Base-by-base conservation (phyloP, 2,113 vertebrate genomes). In the Psettodes erumei region DNA sequence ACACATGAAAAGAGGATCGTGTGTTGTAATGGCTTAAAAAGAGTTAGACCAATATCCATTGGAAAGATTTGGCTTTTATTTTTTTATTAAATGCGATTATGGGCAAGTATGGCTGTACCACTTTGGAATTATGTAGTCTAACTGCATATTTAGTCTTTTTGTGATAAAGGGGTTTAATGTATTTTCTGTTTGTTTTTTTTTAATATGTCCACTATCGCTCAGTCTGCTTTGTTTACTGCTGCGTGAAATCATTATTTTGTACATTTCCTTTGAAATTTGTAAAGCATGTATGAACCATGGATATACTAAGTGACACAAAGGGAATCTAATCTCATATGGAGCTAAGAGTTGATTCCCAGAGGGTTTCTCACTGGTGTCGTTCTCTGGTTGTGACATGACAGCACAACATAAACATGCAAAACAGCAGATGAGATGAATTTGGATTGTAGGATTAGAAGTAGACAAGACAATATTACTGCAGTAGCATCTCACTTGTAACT, bases 61-160 rank as follows among this genome's bases (percentile, higher is more conserved):
- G 32, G 43, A 55, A 13, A 47, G 48, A 55, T 62, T 23, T 25
- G 3, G 0, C 35, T 67, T 43, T 60, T 73, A 32, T 60, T 45
- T 38, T n/a, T n/a, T n/a, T n/a, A n/a, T n/a, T 61, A 71, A 61
- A 60, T 47, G 18, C 32, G 37, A 73, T 47, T 19, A 47, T 47
- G 6, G 28, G 15, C 32, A 48, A 4, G 40, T 30, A 8, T 50
- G 12, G 18, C 32, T 45, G 63, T 45, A 18, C 21, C 5, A 9
- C 13, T n/a, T n/a, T 21, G 19, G 19, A 47, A 25, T 54, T 38
- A 23, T 32, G 38, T 23, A 51, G 33, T 45, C 33, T 37, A 11
- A 53, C 33, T 65, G 19, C 32, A 23, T 65, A 48, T 32, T 40
- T 48, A 32, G 13, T 9, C 2, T 23, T 23, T 40, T 23, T 37